Percentiles rank a stretch among this genome's conserved stretches.
Conservation (phyloP, 2,888 invertebrate species). For the Elgonia sp. region DNA sequence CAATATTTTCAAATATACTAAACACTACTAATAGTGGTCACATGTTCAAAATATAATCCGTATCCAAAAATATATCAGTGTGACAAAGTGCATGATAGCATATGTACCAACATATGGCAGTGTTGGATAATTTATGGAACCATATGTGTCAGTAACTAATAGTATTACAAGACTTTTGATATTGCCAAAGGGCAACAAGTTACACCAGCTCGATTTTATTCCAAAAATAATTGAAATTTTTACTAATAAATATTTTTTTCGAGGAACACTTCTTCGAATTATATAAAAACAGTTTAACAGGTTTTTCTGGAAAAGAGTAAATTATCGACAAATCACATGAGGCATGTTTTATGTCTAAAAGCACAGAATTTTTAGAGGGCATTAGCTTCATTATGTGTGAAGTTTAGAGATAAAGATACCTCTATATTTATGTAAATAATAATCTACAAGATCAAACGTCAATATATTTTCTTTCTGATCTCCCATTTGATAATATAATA, state of each 20-base stretch:
- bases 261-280: slow-evolving; percentile 19
- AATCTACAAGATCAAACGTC: neutral
- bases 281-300: slow-evolving; percentile 39
- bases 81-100: slow-evolving; percentile 65
- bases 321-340: slow-evolving; percentile 6
- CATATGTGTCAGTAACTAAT: slow-evolving; percentile 63
- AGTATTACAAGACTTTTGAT: slow-evolving; percentile 38
- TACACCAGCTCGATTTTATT: slow-evolving; percentile 33
- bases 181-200: slow-evolving; percentile 54
- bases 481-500: neutral
- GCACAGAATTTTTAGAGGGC: neutral
- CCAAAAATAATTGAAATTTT: slow-evolving; percentile 29
- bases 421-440: neutral
- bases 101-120: slow-evolving; percentile 67
- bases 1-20: slow-evolving; percentile 42
- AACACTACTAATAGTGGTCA: slow-evolving; percentile 57
- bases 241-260: slow-evolving; percentile 38
- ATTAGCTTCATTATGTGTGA: slow-evolving; percentile 27
- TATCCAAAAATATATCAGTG: slow-evolving; percentile 60
- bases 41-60: slow-evolving; percentile 41
- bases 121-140: slow-evolving; percentile 58
- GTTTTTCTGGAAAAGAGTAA: slow-evolving; percentile 26
- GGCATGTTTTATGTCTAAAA: slow-evolving; percentile 15
- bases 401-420: slow-evolving; percentile 10
- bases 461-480: neutral